phyloP scores from a whole-genome alignment of 2,888 invertebrate species.

The Erebia palarica region DNA sequence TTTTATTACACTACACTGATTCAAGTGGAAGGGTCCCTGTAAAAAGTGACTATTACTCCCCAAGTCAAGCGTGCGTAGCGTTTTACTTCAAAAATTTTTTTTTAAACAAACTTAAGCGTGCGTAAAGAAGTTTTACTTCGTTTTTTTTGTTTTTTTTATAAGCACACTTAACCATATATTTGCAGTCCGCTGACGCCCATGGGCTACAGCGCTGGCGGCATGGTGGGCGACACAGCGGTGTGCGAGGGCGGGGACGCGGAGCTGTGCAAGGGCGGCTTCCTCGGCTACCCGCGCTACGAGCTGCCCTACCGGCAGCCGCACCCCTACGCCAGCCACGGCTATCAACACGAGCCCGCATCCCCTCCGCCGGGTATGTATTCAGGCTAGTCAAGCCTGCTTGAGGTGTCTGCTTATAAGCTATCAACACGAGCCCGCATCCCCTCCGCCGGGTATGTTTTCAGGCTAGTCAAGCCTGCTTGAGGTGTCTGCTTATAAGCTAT shows the following conservation, averaged over 20 bases:
- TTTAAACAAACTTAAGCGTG: too few species aligned
- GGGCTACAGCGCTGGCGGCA: slow-evolving; percentile 65
- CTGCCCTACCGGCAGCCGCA: slow-evolving; percentile 72
- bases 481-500: too few species aligned
- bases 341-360: slow-evolving; percentile 71
- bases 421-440: slow-evolving; percentile 70
- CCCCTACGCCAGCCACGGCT: slow-evolving; percentile 68
- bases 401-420: too few species aligned
- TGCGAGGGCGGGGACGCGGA: slow-evolving; percentile 67
- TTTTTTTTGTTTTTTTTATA: too few species aligned
- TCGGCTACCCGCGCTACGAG: slow-evolving; percentile 76
- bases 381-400: too few species aligned
- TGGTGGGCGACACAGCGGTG: slow-evolving; percentile 62
- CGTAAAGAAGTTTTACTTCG: too few species aligned
- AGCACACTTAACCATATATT: background rate
- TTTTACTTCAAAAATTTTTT: too few species aligned
- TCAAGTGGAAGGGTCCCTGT: too few species aligned
- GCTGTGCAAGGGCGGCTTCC: slow-evolving; percentile 71
- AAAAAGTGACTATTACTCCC: too few species aligned
- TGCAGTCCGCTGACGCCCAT: slow-evolving; percentile 72
- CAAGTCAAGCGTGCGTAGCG: too few species aligned
- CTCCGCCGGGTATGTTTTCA: slow-evolving; percentile 67
- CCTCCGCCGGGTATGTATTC: slow-evolving; percentile 68
- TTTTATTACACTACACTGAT: too few species aligned
- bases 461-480: too few species aligned